These are phyloP conservation scores for Aurelia sp. DNA, from an alignment of 30 jellyfish, hydroid and myxozoan genomes.

Conservation along the genomic window DNA sequence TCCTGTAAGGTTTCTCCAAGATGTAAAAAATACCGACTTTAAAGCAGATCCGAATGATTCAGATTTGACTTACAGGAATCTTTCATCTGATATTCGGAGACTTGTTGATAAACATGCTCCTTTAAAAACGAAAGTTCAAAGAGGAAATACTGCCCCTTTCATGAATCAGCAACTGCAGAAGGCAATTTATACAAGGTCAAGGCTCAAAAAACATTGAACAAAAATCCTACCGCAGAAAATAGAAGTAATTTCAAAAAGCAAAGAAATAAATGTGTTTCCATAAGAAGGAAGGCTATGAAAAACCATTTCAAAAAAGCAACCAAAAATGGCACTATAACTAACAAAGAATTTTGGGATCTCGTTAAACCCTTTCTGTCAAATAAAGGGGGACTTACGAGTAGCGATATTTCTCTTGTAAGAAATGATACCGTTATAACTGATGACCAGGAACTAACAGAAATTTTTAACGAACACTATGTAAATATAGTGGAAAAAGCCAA, in stretches of 20 bases:
- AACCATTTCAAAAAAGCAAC: conserved; percentile 45
- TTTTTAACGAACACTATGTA: no score
- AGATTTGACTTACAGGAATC: no score
- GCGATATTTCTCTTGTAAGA: conserved; percentile 11
- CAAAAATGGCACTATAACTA: conserved; percentile 35
- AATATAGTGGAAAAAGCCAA: conserved; percentile 27
- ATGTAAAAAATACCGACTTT: conserved; percentile 44
- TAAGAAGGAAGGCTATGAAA: conserved; percentile 34
- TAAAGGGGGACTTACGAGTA: neutral
- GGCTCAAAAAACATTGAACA: conserved; percentile 26
- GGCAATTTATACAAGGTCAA: neutral
- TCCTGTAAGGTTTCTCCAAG: conserved; percentile 30
- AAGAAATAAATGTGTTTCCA: conserved; percentile 48
- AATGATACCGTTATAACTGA: no score
- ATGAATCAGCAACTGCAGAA: no score
- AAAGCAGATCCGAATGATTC: neutral
- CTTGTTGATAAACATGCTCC: no score
- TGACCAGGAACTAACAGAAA: no score
- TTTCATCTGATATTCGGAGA: no score
- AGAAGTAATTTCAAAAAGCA: conserved; percentile 36
- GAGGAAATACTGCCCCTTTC: no score
- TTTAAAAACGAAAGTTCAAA: no score
- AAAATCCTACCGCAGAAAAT: conserved; percentile 48
- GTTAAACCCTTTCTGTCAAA: conserved; percentile 18
- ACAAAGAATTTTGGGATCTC: conserved; percentile 44